Base-by-base conservation (phyloP, 1,140 invertebrate species). In the Leptinotarsa defecta region DNA sequence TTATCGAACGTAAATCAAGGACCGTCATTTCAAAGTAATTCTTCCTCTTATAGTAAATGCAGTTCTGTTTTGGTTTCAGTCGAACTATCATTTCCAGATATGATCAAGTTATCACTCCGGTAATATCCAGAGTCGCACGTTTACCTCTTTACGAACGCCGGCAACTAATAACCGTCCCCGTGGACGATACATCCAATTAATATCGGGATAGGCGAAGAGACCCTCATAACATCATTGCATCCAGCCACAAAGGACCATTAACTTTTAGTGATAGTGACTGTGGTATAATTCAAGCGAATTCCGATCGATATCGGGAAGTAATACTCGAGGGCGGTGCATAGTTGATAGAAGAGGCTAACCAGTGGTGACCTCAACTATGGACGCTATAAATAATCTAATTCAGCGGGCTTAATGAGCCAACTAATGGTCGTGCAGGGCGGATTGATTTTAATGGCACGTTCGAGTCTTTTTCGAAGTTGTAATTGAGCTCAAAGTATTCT, bases 241-340 rank as follows among this genome's bases (percentile, higher is more conserved):
- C 72, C 68, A 52, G 74, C 77, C 77, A 78, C 77, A 78, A 78
- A 78, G 77, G 77, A 65, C 77, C 71, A 78, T 78, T 78, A 78
- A 78, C 77, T 75, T 78, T 78, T 75, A 75, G 77, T 61, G 74
- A 78, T 78, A 78, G 74, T 73, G 64, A 24, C 62, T 71, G 77
- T 62, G 67, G 76, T 62, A 75, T 77, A 77, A 77, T 77, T 75
- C 71, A 74, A 71, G 69, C 65, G 69, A 73, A 77, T 77, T 75
- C 72, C 73, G 73, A 77, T 77, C 76, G 71, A 77, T 77, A 77
- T 74, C 76, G 76, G 61, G 74, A 69, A 68, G 69, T 73, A 74
- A 77, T 77, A 48, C 75, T 71, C 52, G 70, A 61, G 68, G 62
- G 72, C 49, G 76, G 72, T 68, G 76, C 71, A 61, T 69, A 68